Base-by-base conservation (phyloP, 2,888 invertebrate genomes). In the Acleris emargana region DNA sequence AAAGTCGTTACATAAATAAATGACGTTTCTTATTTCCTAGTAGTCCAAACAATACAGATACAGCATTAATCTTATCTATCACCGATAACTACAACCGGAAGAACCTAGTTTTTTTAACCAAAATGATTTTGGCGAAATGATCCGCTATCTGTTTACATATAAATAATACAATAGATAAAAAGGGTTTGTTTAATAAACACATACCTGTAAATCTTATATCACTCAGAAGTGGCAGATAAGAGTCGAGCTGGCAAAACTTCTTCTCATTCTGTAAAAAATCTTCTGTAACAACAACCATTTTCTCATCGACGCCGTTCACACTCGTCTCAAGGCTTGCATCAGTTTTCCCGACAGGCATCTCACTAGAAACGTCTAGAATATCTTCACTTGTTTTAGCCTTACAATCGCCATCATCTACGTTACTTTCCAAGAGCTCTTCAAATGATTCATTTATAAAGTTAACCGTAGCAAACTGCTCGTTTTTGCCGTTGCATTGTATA, bases 251-350 rank as follows among this genome's bases (percentile, higher is more conserved):
- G 67, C 89, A 90, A 68, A 89, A 93, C 16, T 91, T 91, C 76
- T 93, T 93, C 67, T 93, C 93, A 43, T 93, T 92, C 63, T 87
- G 85, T 67, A 93, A 86, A 78, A 93, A 92, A 74, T 87, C 81
- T 69, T 89, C 84, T 5, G 91, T 91, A 2, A 83, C 84, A 2
- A 80, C 74, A 1, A 82, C 72, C 58, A 88, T 71, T 58, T 77
- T 84, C 6, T 77, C 80, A 18, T 75, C 75, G 28, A 68, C 66
- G 17, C 78, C 81, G 5, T 71, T 67, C 4, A 79, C 72, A n/a
- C 81, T 80, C 17, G 82, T 80, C 9, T 72, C 67, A 25, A 64
- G 55, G 45, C 73, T 72, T 28, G 71, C 73, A 47, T 70, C 71
- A 7, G 71, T 38, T 49, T 42, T 67, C 62, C 25, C 54, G 58